Evolutionary conservation across 2,113 vertebrate genomes (phyloP).

Genomic region (Macquaria ambigua): DNA sequence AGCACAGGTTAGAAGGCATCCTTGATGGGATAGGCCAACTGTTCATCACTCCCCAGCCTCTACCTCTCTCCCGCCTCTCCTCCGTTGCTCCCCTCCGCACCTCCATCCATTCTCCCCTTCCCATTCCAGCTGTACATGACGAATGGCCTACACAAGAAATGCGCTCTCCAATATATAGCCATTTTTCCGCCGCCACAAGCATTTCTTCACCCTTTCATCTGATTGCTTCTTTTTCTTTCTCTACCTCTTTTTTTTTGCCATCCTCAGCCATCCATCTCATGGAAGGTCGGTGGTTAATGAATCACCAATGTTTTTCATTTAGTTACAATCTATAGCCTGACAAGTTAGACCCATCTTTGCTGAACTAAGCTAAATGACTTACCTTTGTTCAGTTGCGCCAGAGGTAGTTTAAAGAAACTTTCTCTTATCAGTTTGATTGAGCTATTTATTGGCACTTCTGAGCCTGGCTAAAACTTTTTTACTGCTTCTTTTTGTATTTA

Average conservation of each 20-base stretch:
- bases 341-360: conserved; percentile 53
- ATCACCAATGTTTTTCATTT: conserved; percentile 72
- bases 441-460: neutral
- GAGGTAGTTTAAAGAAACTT: conserved; percentile 23
- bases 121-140: conserved; percentile 70
- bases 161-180: conserved; percentile 53
- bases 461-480: neutral
- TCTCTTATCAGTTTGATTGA: conserved; percentile 7
- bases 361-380: conserved; percentile 62
- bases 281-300: conserved; percentile 65
- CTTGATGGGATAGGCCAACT: conserved; percentile 81
- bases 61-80: conserved; percentile 42
- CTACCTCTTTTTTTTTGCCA: conserved; percentile 41
- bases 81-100: conserved; percentile 8
- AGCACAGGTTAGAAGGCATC: conserved; percentile 83
- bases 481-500: neutral
- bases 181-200: conserved; percentile 51
- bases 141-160: conserved; percentile 72
- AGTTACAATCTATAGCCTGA: conserved; percentile 55
- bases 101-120: conserved; percentile 54
- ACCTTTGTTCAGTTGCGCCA: conserved; percentile 34
- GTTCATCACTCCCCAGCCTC: conserved; percentile 75
- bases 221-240: conserved; percentile 68
- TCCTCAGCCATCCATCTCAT: conserved; percentile 57
- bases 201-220: conserved; percentile 65